Evolutionary conservation across 2,888 invertebrate species (phyloP).

Genomic region (Chymomyza amoena): DNA sequence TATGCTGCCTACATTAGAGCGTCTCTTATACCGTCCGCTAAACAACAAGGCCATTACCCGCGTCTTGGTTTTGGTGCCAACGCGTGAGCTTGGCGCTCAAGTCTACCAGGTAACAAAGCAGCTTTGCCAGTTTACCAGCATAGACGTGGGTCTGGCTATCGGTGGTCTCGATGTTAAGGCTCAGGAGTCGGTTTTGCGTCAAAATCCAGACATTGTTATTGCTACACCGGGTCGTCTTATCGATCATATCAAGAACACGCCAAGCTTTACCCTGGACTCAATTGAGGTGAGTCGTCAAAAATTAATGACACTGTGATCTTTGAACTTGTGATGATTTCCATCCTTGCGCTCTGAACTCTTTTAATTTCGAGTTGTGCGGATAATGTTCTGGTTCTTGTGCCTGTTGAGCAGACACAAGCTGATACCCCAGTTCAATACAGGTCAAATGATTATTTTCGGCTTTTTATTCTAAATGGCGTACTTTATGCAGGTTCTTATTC

Average conservation of each 20-base stretch:
- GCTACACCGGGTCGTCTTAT: slow-evolving; percentile 99
- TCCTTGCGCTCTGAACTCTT: slow-evolving; percentile 79
- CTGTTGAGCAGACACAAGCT: slow-evolving; percentile 61
- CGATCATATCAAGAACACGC: slow-evolving; percentile 97
- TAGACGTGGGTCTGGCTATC: slow-evolving; percentile 90
- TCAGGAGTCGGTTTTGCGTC: slow-evolving; percentile 88
- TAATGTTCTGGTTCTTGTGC: slow-evolving; percentile 34
- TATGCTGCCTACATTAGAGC: slow-evolving; percentile 97
- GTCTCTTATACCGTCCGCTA: slow-evolving; percentile 91
- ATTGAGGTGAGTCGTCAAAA: slow-evolving; percentile 85
- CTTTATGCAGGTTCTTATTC: slow-evolving; percentile 79
- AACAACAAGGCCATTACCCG: slow-evolving; percentile 85
- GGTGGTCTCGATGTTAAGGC: slow-evolving; percentile 93
- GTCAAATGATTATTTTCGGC: background rate
- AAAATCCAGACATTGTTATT: slow-evolving; percentile 97
- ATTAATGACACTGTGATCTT: background rate
- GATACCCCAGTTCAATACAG: slow-evolving; percentile 30
- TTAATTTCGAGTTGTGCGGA: slow-evolving; percentile 28
- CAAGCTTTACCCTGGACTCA: slow-evolving; percentile 91
- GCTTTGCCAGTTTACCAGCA: slow-evolving; percentile 90
- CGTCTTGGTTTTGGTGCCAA: slow-evolving; percentile 96
- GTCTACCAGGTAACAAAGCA: slow-evolving; percentile 97
- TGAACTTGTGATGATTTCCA: slow-evolving; percentile 71
- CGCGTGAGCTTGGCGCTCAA: slow-evolving; percentile 98
- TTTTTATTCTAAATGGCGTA: background rate